Evolutionary conservation across 2,113 vertebrate genomes (phyloP), one percentile per base, ranked within the genome.

Genomic region (Psephotus haematonotus): DNA sequence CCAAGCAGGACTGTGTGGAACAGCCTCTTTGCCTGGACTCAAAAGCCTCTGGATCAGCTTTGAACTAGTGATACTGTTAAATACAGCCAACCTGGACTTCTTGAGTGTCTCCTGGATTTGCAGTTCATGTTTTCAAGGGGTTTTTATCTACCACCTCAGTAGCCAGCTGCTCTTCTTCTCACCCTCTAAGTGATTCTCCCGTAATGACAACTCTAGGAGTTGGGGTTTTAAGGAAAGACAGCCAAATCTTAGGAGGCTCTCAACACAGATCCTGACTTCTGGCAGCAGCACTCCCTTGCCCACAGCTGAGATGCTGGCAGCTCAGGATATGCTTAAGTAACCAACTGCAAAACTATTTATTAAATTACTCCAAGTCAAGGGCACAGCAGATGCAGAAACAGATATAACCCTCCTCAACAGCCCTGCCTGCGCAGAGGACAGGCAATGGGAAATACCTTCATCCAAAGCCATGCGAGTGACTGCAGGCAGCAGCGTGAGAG

Each of bases 271-370:
- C 77, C 87, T 91, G 92, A 83, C 82, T 95, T 96, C 18, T 94
- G 95, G 92, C 94, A 90, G 62, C 79, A 33, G 31, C 8, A 3
- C 63, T 95, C 71, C 67, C 71, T 95, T 53, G 1, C 86, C 92
- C 76, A 95, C 86, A 96, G 76, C 64, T 0, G 68, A 92, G 86
- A 90, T 92, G 88, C 90, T 90, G 80, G 82, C 85, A 84, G 91
- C 83, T 71, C 11, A 6, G 60, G 77, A 75, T 83, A 93, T 82
- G 83, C 92, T 94, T 50, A 88, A 92, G 57, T 84, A 86, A 95
- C 91, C 77, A 89, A 86, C 86, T 91, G 95, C 88, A 91, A 89
- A 92, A 72, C 86, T 75, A 89, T 81, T 93, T 92, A 88, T 86
- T 84, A 76, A 91, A 83, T n/a, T 6, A 64, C 29, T 86, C 62